phyloP scores from a whole-genome alignment of 2,113 vertebrate species.

The Syngnathus floridae region DNA sequence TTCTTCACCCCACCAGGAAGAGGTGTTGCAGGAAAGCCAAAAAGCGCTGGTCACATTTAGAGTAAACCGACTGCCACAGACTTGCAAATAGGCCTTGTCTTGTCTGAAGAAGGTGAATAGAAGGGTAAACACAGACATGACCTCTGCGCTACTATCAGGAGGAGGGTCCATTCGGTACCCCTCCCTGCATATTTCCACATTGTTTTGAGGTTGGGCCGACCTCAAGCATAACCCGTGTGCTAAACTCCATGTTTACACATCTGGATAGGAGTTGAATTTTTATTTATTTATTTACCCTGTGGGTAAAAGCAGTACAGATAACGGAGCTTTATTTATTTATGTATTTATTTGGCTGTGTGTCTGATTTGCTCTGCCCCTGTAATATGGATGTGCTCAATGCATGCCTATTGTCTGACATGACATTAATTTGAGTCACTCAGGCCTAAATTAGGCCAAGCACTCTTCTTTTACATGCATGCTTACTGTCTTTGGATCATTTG shows the following conservation, averaged over 20 bases:
- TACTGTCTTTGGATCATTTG: neutral
- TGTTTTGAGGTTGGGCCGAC: conserved; percentile 25
- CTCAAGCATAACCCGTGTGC: conserved; percentile 22
- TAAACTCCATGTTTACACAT: neutral
- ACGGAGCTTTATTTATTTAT: no score
- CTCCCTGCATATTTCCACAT: conserved; percentile 15
- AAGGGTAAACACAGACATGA: conserved; percentile 39
- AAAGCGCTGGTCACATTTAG: conserved; percentile 38
- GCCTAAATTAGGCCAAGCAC: no score
- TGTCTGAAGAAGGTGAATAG: conserved; percentile 37
- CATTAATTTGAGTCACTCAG: no score
- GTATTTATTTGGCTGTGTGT: no score
- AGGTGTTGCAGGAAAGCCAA: conserved; percentile 65
- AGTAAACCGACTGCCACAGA: conserved; percentile 44
- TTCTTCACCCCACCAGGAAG: conserved; percentile 65
- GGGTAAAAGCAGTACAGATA: no score
- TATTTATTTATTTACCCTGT: neutral
- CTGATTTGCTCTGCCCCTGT: no score
- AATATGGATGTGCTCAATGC: no score
- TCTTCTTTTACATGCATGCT: neutral
- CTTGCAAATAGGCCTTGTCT: conserved; percentile 46
- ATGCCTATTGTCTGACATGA: no score
- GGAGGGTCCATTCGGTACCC: conserved; percentile 11
- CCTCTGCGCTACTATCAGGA: conserved; percentile 29
- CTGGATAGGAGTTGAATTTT: neutral